Base-by-base conservation (phyloP, 1,140 invertebrate species). In the Drosophila miranda region DNA sequence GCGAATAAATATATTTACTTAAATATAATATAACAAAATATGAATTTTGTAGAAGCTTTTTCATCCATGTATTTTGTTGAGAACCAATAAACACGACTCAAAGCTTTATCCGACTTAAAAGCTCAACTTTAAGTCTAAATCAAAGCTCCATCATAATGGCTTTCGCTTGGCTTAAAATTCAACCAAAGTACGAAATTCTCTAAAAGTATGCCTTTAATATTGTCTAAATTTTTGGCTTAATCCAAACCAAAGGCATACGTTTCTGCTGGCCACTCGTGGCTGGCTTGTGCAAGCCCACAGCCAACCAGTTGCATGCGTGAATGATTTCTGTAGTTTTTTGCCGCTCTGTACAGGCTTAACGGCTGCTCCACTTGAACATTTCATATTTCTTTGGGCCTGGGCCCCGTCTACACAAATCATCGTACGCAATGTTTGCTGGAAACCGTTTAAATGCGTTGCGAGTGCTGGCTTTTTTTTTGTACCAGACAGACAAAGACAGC, bases 331-430 rank as follows among this genome's bases (percentile, higher is more conserved):
- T 61, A 30, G 41, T 42, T 60, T 60, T 49, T 41, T 50, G 9
- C 7, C 49, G 34, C 23, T 41, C 55, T 52, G 45, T n/a, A 8
- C 26, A 38, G n/a, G 46, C 44, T 46, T 16, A 11, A 21, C 43
- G n/a, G 46, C 44, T 46, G 61, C 52, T 49, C 42, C 66, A 71
- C 49, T 53, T 26, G 34, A 48, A 52, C 55, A 62, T 55, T 75
- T 75, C 78, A 82, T 83, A 83, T 78, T 75, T 78, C 53, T 81
- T 55, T 58, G 51, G 68, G 46, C 73, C 62, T 51, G 60, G 19
- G 56, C 8, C 30, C 59, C 73, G 81, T 84, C 80, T 76, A 80
- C 76, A 84, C 73, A 84, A 84, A 84, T 84, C 80, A 84, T 84
- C 68, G 50, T 80, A 76, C 80, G 81, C 80, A 84, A 84, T 68